phyloP scores from a whole-genome alignment of 1,140 invertebrate species.

The Drosophila arizonae region DNA sequence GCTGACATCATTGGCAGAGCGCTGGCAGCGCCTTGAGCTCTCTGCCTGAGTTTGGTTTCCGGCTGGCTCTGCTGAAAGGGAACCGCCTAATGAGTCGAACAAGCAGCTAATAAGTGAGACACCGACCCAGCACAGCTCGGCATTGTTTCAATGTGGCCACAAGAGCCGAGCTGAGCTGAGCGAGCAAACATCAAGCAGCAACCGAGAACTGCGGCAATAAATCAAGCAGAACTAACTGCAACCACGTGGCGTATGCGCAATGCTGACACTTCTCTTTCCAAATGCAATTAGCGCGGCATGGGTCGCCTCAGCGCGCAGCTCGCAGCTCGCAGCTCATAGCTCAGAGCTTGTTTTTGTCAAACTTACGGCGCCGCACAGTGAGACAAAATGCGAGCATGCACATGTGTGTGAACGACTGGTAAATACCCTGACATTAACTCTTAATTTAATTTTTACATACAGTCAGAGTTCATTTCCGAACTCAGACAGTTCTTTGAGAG shows the following conservation, averaged over 20 bases:
- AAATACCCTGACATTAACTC: background rate
- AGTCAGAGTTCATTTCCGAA: too few species aligned
- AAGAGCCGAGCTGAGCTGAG: background rate
- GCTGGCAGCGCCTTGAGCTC: background rate
- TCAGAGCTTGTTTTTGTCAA: slow-evolving; percentile 32
- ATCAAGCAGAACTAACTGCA: slow-evolving; percentile 49
- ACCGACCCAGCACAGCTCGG: background rate
- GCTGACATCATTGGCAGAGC: slow-evolving; percentile 29
- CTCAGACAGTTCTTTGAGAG: too few species aligned
- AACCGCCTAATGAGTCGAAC: slow-evolving; percentile 24
- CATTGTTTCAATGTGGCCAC: slow-evolving; percentile 23
- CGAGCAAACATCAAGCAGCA: background rate
- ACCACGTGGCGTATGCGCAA: slow-evolving; percentile 67
- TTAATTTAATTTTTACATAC: too few species aligned
- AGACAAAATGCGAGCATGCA: background rate
- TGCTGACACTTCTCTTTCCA: slow-evolving; percentile 45
- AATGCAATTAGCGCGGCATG: slow-evolving; percentile 60
- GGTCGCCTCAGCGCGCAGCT: background rate
- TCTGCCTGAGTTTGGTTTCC: slow-evolving; percentile 3
- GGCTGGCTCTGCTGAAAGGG: background rate
- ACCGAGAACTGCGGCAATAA: slow-evolving; percentile 25
- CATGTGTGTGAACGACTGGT: background rate
- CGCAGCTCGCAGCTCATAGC: background rate
- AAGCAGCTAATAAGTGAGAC: slow-evolving; percentile 39
- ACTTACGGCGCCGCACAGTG: slow-evolving; percentile 58